Evolutionary conservation across 2,113 vertebrate species (phyloP), one percentile per base, ranked within the genome.

Genomic region (Semnornis frantzii): DNA sequence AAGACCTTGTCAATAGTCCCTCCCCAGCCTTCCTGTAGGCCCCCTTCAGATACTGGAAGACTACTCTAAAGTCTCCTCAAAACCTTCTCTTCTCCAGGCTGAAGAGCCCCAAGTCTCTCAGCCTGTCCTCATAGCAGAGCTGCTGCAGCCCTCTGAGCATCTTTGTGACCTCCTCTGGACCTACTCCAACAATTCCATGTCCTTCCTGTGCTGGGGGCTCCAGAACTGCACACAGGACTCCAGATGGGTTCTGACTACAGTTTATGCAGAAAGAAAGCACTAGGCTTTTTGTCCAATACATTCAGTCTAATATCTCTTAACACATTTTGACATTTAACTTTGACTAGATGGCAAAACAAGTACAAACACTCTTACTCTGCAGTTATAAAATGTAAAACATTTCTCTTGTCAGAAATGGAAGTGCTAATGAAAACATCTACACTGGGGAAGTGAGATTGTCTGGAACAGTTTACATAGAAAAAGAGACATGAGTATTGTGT

Each of bases 351-450:
- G 63, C 37, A 62, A 65, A 65, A 68, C 42, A 59, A 66, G 9
- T 59, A 58, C 80, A 37, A 88, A 52, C 19, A 28, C 11, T 30
- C 21, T 64, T 20, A 72, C 27, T 59, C 18, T 59, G 63, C 82
- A 70, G 66, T 39, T 85, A 48, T 93, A 63, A 92, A 92, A 91
- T 23, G 87, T 52, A 80, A 82, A 80, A 4, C 34, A 91, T 57
- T 58, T 79, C n/a, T 74, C n/a, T 66, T 85, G 34, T 74, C 55
- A 85, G 31, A 63, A 91, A 60, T 87, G 72, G 52, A 92, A 89
- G 34, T 79, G 46, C 4, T 77, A 90, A 89, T 42, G 72, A 87
- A 91, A 95, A 85, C 82, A 57, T 46, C 63, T 92, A 89, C 87
- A 95, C 55, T 62, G 10, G n/a, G n/a, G 15, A 63, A 62, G 21